These are phyloP conservation scores for Eubucco bourcierii DNA, from an alignment of 2,113 vertebrate genomes.

Conservation along the genomic window DNA sequence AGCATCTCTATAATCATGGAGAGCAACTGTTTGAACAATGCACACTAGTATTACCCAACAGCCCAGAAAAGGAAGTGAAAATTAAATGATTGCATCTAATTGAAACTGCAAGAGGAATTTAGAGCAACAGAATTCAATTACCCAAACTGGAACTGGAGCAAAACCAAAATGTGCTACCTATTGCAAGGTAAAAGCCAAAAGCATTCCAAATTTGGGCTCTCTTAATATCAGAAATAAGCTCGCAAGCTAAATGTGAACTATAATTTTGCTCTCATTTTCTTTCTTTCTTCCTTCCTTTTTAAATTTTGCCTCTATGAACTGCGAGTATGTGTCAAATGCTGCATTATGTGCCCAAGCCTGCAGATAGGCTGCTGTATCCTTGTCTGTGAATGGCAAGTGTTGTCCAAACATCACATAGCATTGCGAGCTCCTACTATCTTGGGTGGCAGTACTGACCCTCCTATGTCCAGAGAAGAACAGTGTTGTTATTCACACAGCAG, in stretches of 20 bases:
- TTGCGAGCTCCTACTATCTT: neutral
- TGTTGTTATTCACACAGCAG: neutral
- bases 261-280: neutral
- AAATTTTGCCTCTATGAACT: neutral
- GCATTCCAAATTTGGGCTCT: neutral
- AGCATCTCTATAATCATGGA: conserved; percentile 3
- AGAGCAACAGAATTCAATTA: conserved; percentile 13
- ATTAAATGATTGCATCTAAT: conserved; percentile 38
- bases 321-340: neutral
- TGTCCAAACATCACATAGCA: neutral
- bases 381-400: neutral
- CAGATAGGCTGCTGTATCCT: neutral
- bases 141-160: neutral
- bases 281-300: neutral
- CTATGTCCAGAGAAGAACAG: neutral
- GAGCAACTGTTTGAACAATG: conserved; percentile 24
- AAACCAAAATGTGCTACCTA: neutral
- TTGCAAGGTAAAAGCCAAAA: neutral
- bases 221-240: neutral
- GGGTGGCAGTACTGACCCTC: neutral
- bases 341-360: neutral
- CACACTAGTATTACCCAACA: conserved; percentile 8
- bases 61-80: conserved; percentile 58
- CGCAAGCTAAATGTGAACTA: neutral
- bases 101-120: conserved; percentile 35